Evolutionary conservation across 2,888 invertebrate genomes (phyloP), one percentile per base, ranked within the genome.

Genomic region (Eupithecia pulchellata): DNA sequence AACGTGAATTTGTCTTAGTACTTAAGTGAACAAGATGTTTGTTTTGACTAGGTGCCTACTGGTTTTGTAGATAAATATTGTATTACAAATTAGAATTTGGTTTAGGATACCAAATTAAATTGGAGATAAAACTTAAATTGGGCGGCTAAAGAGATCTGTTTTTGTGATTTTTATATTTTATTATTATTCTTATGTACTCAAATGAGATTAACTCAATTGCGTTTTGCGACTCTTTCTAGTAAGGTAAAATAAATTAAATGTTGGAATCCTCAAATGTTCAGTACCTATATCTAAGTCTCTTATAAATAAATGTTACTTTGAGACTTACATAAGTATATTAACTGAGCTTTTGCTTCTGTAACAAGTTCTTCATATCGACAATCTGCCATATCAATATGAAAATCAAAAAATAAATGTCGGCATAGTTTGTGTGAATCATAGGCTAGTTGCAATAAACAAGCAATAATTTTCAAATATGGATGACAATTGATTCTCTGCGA

Each of bases 311-410:
- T 79, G 73, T 78, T 86, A 85, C 79, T 85, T 89, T 91, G 91
- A 90, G 91, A 91, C 92, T 87, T 90, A 89, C 84, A 82, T 84
- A 86, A 79, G 9, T 42, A 42, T n/a, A 39, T 39, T n/a, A 71
- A 64, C 89, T 86, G 84, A 81, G 80, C 55, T 69, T 88, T 84
- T 88, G 89, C 89, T 91, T 91, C 83, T 85, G 66, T 85, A 86
- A 87, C 84, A 86, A 84, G 86, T 90, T 79, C 92, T 95, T 95
- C 95, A 95, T 95, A 95, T 95, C 95, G 95, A 95, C 95, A 95
- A 95, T 95, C 95, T 95, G 95, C 95, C 95, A 95, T 95, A 95
- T 95, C 95, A 94, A 91, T 88, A 91, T 87, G 90, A 93, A 94
- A 93, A 94, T 94, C 92, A 88, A 89, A 86, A 47, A 84, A 84